Evolutionary conservation across 2,113 vertebrate species (phyloP).

Genomic region (Brienomyrus brachyistius): DNA sequence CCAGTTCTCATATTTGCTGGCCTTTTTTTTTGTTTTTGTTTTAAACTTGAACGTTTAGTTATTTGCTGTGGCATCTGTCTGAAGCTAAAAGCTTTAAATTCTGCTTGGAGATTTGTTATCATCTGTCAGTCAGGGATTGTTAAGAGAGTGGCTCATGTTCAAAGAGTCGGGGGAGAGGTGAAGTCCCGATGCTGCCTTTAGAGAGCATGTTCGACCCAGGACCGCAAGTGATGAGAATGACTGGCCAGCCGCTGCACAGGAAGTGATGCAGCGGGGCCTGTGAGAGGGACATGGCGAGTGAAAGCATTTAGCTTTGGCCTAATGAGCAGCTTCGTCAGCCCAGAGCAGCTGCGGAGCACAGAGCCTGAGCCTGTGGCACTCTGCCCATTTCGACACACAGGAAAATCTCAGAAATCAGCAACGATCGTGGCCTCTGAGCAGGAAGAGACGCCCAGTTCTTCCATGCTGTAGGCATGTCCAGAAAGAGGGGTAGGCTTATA

Average conservation of each 20-base stretch:
- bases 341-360: background rate
- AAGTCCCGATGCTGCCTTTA: background rate
- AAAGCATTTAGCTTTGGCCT: background rate
- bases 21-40: slow-evolving; percentile 9
- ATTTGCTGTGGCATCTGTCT: background rate
- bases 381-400: background rate
- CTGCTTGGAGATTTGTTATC: slow-evolving; percentile 5
- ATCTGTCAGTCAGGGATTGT: background rate
- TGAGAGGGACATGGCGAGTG: background rate
- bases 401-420: background rate
- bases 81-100: slow-evolving; percentile 15
- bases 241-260: slow-evolving; percentile 28
- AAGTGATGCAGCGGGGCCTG: background rate
- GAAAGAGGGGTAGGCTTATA: background rate
- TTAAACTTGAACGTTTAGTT: background rate
- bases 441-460: background rate
- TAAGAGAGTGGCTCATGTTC: slow-evolving; percentile 40
- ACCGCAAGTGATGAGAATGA: slow-evolving; percentile 52
- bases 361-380: background rate
- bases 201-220: slow-evolving; percentile 55
- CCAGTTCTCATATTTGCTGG: slow-evolving; percentile 24
- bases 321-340: background rate
- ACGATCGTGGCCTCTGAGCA: background rate
- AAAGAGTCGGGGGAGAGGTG: slow-evolving; percentile 44
- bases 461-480: background rate